Base-by-base conservation (phyloP, 1,140 invertebrate species). In the Cotesia glomerata region DNA sequence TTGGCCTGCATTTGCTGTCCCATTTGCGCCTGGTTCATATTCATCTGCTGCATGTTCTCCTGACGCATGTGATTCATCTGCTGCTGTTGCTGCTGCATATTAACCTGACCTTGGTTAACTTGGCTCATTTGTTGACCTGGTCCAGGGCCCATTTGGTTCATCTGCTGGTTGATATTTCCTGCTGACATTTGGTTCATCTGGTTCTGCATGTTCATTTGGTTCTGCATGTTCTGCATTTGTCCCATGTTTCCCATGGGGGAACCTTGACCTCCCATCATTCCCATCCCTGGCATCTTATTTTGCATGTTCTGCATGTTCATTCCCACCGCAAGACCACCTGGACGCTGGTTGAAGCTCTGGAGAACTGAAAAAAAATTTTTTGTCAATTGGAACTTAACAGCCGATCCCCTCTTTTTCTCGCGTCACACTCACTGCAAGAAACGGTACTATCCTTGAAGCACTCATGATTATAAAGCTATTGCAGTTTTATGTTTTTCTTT, bases 281-380 rank as follows among this genome's bases (percentile, higher is more conserved):
- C 79, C 77, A 90, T 89, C 62, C 82, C 81, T 35, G 81, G 79
- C 73, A 86, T 89, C 82, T 90, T 88, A 51, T 89, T 90, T 32
- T 88, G 89, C 81, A 90, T 89, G 34, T 89, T 88, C 73, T 89
- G 89, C 88, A 90, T 90, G 77, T 90, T 88, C 83, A 91, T 89
- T 45, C 39, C 39, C 39, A 45, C 39, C 74, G 86, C 76, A 78
- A 87, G 86, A 26, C 83, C 88, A 61, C 39, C 39, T 3, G 90
- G 90, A 26, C 90, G 84, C 80, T 90, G 88, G 77, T 91, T 91
- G 68, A 91, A 81, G 39, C 87, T 89, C 82, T 91, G 91, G 32
- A 91, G 79, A 59, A 91, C 88, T 89, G 65, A 7, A 74, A 80
- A 79, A 72, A 59, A 45, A 2, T 45, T 45, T 9, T 45, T 45